These are phyloP conservation scores for Troglohyphantes excavatus DNA, from an alignment of 2,888 invertebrate genomes.

Conservation along the genomic window DNA sequence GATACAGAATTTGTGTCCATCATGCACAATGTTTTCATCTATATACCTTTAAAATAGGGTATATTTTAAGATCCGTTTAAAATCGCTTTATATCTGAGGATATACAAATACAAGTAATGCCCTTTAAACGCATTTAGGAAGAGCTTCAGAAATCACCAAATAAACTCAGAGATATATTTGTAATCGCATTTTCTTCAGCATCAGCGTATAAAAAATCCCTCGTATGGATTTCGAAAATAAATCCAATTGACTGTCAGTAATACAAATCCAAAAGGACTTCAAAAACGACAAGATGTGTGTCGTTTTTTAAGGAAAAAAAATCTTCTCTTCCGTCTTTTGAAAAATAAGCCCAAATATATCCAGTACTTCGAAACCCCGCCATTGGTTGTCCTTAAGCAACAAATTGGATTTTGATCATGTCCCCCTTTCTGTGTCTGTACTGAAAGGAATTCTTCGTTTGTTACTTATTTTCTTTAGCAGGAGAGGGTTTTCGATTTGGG, in stretches of 20 bases:
- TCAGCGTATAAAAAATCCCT: not conserved
- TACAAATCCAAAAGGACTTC: not conserved
- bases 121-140: no score
- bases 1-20: no score
- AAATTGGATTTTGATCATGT: conserved; percentile 9
- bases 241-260: not conserved
- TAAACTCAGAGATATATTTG: not conserved
- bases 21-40: no score
- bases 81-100: no score
- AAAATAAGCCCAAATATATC: not conserved
- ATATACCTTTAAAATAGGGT: no score
- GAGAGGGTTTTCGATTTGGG: no score
- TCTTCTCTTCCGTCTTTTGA: no score
- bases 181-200: not conserved
- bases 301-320: not conserved
- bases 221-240: not conserved
- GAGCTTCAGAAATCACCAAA: not conserved
- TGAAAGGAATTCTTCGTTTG: not conserved
- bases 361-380: not conserved
- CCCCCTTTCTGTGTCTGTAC: not conserved
- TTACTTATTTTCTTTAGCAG: no score
- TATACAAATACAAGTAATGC: no score
- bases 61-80: no score
- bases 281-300: not conserved
- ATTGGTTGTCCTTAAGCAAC: not conserved